Evolutionary conservation across 1,140 invertebrate genomes (phyloP).

Genomic region (Pantala flavescens): DNA sequence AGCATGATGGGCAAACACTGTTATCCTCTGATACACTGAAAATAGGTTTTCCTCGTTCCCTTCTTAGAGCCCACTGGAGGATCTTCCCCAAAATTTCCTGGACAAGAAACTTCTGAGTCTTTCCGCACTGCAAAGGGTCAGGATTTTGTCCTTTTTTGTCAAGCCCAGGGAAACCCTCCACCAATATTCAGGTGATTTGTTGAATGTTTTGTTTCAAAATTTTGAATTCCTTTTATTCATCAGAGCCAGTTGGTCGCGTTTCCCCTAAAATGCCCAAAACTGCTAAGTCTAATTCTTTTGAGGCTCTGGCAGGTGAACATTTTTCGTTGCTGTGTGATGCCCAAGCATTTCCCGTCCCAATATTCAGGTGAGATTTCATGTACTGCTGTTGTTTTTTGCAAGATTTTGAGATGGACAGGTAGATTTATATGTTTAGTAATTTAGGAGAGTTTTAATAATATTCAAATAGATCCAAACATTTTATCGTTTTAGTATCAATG

Average conservation of each 20-base stretch:
- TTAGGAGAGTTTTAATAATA: too few relatives aligned
- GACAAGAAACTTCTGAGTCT: conserved; percentile 20
- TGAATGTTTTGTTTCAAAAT: not conserved
- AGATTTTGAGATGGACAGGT: too few relatives aligned
- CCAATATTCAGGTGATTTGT: conserved; percentile 28
- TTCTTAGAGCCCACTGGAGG: conserved; percentile 50
- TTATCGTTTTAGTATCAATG: too few relatives aligned
- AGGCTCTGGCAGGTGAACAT: conserved; percentile 19
- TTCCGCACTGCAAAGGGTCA: conserved; percentile 12
- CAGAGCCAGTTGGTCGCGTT: not conserved
- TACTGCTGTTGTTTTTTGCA: not conserved
- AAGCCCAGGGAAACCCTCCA: conserved; percentile 28
- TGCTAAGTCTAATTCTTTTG: conserved; percentile 31
- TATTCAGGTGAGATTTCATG: conserved; percentile 17
- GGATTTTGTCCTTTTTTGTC: conserved; percentile 22
- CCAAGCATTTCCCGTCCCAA: conserved; percentile 47
- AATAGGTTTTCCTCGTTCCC: conserved; percentile 11
- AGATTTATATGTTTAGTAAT: too few relatives aligned
- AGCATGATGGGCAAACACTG: too few relatives aligned
- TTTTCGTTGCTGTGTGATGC: conserved; percentile 51
- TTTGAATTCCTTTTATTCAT: not conserved
- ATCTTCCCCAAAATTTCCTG: conserved; percentile 48
- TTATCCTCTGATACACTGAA: too few relatives aligned
- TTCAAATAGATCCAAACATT: too few relatives aligned
- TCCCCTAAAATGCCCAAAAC: conserved; percentile 23